Evolutionary conservation across 1,140 invertebrate genomes (phyloP).

Genomic region (Trissolcus basalis): DNA sequence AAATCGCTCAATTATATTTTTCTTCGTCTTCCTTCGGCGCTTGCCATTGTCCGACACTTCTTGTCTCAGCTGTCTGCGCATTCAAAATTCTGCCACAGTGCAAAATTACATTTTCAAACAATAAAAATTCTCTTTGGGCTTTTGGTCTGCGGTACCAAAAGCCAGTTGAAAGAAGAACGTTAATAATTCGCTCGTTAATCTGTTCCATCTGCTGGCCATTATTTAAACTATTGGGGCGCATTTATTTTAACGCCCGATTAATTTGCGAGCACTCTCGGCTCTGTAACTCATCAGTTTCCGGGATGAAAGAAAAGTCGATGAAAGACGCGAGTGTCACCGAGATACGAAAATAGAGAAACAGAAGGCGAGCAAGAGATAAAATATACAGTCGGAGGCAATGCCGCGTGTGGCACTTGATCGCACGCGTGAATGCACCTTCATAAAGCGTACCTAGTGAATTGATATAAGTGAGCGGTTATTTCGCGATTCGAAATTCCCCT

Average conservation of each 20-base stretch:
- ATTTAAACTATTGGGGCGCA: slow-evolving; percentile 54
- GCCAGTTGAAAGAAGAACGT: too few species aligned
- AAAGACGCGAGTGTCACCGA: slow-evolving; percentile 47
- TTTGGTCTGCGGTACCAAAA: too few species aligned
- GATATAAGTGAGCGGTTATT: slow-evolving; percentile 77
- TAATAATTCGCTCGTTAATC: slow-evolving; percentile 19
- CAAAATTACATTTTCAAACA: slow-evolving; percentile 5
- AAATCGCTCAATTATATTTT: slow-evolving; percentile 75
- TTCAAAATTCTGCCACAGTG: slow-evolving; percentile 25
- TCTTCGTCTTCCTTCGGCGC: slow-evolving; percentile 60
- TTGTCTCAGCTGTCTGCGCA: slow-evolving; percentile 27
- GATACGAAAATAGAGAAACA: slow-evolving; percentile 16
- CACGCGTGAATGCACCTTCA: slow-evolving; percentile 75
- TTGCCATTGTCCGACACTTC: slow-evolving; percentile 54
- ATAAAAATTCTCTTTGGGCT: not conserved
- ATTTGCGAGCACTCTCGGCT: slow-evolving; percentile 61
- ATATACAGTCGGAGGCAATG: slow-evolving; percentile 31
- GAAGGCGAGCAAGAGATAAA: slow-evolving; percentile 28
- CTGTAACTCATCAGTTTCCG: slow-evolving; percentile 22
- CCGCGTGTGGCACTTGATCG: slow-evolving; percentile 60
- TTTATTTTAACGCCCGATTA: slow-evolving; percentile 64
- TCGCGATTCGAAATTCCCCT: slow-evolving; percentile 73
- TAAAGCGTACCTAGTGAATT: slow-evolving; percentile 74
- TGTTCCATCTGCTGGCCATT: slow-evolving; percentile 33
- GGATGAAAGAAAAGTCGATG: slow-evolving; percentile 50